Base-by-base conservation (phyloP, 2,113 vertebrate genomes). In the Callocephalon fimbriatum region DNA sequence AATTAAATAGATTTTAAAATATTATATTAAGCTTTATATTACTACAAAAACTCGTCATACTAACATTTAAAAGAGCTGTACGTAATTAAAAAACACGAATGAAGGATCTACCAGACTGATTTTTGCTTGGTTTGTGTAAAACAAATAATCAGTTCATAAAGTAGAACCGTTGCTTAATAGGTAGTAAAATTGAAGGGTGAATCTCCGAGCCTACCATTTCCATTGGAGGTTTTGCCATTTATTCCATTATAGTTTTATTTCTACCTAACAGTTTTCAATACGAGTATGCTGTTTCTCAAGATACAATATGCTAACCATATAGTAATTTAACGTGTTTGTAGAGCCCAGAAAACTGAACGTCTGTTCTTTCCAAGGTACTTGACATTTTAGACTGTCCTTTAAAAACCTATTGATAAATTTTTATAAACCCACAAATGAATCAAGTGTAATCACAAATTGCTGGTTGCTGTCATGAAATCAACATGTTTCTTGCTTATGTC, bases 261-360 rank as follows among this genome's bases (percentile, higher is more conserved):
- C 21, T 32, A 25, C 48, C 17, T 38, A 29, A 8, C 1, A 67
- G 45, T 44, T 73, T 54, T 35, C 29, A 68, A 2, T 10, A 15
- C 0, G n/a, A 72, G 11, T 10, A 14, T 29, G 6, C 10, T 19
- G 17, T 10, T 29, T 7, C n/a, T 62, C 8, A 8, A 47, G 17
- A 26, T 19, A 23, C 4, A 37, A 50, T 1, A 10, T 1, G 10
- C 3, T 77, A 51, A 94, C 50, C 25, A 3, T 2, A 15, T 5
- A 37, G 6, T 3, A 38, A 73, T 5, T 75, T 2, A 0, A 67
- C 15, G 15, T 16, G 14, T 58, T 47, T 58, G 19, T 10, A 42
- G 19, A 78, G 32, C 17, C 32, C 17, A 9, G 61, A 68, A 54
- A 37, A 25, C 8, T 32, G 35, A 50, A 45, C 0, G 0, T 18